Percentiles rank a stretch among this genome's conserved stretches.
Conservation (phyloP, 2,888 invertebrate species). For the Hydrotaea cyrtoneurina region DNA sequence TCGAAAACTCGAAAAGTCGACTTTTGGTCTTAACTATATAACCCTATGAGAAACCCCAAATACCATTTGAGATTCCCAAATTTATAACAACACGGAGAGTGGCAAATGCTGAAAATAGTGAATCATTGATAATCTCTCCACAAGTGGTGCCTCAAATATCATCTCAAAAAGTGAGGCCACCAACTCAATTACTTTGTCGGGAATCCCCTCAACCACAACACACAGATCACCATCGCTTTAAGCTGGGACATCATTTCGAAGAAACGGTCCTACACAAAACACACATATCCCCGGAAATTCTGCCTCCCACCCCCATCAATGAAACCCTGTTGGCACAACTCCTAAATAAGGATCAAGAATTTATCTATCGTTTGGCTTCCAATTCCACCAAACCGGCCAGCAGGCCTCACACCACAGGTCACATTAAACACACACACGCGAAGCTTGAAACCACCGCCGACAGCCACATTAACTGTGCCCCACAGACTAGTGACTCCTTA, state of each 20-base stretch:
- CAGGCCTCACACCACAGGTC: not conserved
- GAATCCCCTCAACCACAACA: not conserved
- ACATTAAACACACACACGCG: not conserved
- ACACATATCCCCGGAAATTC: no score
- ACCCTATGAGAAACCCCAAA: conserved; percentile 39
- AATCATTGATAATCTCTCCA: no score
- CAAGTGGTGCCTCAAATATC: not conserved
- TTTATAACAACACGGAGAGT: no score
- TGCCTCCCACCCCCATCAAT: not conserved
- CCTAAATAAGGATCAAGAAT: conserved; percentile 23
- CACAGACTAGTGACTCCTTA: conserved; percentile 1
- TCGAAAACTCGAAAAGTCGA: no score
- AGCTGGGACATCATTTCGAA: no score
- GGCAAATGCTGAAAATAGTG: not conserved
- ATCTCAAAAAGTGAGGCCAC: not conserved
- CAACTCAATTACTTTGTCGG: not conserved
- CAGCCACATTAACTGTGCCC: not conserved
- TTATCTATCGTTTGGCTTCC: conserved; percentile 36
- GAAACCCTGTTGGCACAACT: conserved; percentile 10
- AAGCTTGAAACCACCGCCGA: not conserved
- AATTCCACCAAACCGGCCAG: not conserved
- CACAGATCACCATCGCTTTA: no score
- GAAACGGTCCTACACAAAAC: no score
- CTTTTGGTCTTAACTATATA: no score
- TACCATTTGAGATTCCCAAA: conserved; percentile 39